phyloP scores from a whole-genome alignment of 1,140 invertebrate genomes.

The Saccostrea cuccullata region DNA sequence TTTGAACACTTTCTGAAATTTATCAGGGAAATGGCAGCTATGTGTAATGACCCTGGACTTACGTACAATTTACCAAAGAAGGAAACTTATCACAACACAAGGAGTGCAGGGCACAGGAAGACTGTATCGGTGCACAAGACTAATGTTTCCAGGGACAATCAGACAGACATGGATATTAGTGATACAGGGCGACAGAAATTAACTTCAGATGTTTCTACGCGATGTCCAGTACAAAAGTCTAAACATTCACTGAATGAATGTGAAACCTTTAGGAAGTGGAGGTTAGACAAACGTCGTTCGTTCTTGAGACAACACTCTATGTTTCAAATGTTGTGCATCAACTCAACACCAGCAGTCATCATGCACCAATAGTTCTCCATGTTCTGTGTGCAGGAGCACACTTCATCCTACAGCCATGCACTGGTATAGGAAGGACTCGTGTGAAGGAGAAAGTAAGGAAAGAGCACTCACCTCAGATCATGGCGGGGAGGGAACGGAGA shows the following conservation, averaged over 20 bases:
- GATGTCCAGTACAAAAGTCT: not conserved
- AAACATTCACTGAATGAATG: slow-evolving; percentile 27
- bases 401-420: slow-evolving; percentile 30
- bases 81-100: no score
- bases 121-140: no score
- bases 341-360: slow-evolving; percentile 25
- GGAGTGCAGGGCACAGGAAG: no score
- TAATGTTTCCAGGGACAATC: no score
- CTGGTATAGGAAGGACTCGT: no score
- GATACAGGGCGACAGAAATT: no score
- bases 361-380: not conserved
- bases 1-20: slow-evolving; percentile 36
- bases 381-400: slow-evolving; percentile 44
- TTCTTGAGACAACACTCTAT: slow-evolving; percentile 6
- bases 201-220: no score
- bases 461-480: no score
- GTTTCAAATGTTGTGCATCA: slow-evolving; percentile 48
- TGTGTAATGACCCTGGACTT: slow-evolving; percentile 11
- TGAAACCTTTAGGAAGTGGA: not conserved
- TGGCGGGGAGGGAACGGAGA: no score
- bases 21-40: not conserved
- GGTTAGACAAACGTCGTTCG: not conserved
- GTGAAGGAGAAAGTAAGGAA: no score
- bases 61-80: not conserved
- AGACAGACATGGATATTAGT: no score